phyloP scores from a whole-genome alignment of 2,113 vertebrate genomes.

The Tupaia chinensis region DNA sequence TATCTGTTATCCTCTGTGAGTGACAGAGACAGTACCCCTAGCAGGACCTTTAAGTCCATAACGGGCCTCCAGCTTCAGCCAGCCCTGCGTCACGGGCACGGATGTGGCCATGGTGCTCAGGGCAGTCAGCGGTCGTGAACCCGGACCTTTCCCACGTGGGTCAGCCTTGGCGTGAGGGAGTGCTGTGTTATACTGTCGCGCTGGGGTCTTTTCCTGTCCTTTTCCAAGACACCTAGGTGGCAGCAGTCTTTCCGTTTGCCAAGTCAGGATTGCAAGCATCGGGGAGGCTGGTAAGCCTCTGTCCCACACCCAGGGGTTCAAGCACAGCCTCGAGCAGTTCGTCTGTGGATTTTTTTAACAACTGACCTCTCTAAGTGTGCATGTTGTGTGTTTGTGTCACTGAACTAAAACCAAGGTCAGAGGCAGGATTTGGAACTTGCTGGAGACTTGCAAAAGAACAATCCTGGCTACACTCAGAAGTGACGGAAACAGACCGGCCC shows the following conservation, averaged over 20 bases:
- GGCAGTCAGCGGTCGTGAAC: too few species aligned
- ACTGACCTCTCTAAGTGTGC: not conserved
- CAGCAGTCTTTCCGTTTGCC: not conserved
- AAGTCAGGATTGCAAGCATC: not conserved
- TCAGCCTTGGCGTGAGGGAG: too few species aligned
- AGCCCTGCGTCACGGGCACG: too few species aligned
- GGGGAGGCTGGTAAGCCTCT: not conserved
- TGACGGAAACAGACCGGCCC: constrained; percentile 69
- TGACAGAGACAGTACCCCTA: too few species aligned
- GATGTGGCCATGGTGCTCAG: too few species aligned
- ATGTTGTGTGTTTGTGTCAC: not conserved
- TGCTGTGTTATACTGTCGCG: too few species aligned
- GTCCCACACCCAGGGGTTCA: not conserved
- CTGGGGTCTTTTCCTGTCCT: not conserved
- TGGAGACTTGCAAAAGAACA: constrained; percentile 49
- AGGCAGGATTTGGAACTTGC: constrained; percentile 18
- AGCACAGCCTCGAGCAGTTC: not conserved
- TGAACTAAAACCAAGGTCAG: constrained; percentile 37
- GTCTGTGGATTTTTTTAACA: not conserved
- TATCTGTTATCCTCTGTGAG: too few species aligned
- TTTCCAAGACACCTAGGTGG: not conserved
- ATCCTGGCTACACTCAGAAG: not conserved
- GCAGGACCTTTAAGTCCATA: too few species aligned
- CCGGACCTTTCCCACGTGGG: too few species aligned
- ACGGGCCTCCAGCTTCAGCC: too few species aligned